Base-by-base conservation (phyloP, 2,888 invertebrate species). In the Sinelater perroti region DNA sequence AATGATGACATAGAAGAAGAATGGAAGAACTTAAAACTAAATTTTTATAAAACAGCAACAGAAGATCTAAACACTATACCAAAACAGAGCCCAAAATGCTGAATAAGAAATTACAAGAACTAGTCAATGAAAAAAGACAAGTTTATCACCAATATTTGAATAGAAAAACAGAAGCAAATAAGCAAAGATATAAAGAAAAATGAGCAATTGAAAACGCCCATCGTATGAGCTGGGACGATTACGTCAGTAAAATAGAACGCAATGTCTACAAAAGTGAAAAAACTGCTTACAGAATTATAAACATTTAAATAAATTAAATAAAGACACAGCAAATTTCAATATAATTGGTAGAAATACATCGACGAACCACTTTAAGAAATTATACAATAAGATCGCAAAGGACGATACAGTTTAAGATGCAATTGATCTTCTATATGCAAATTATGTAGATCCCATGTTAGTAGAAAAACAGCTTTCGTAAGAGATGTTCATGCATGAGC, bases 281-380 rank as follows among this genome's bases (percentile, higher is more conserved):
- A 31, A 31, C 10, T 8, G 31, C 31, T 4, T 31, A 31, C 6
- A 31, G n/a, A 31, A 31, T 31, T 11, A 10, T 31, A n/a, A n/a
- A 31, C 4, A 31, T 31, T n/a, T 31, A 31, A 31, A 31, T n/a
- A 10, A 31, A n/a, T 13, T 13, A 31, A n/a, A 31, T 8, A 31
- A 31, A 31, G 31, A 4, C 11, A 31, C 31, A 31, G n/a, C 31
- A 31, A 31, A 11, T 2, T 1, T 31, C 2, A 31, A 11, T 11
- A 6, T 31, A n/a, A 31, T 31, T 8, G 31, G 14, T 11, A 31
- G 2, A 4, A 31, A 31, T 2, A 31, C 1, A 2, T 31, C 4
- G 31, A 31, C 2, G 5, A 2, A 31, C 2, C 31, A 31, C 11
- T 31, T 13, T 6, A n/a, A 31, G 14, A 14, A 31, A 2, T n/a